Evolutionary conservation across 1,140 invertebrate species (phyloP).

Genomic region (Pygmarrhopalites habei): DNA sequence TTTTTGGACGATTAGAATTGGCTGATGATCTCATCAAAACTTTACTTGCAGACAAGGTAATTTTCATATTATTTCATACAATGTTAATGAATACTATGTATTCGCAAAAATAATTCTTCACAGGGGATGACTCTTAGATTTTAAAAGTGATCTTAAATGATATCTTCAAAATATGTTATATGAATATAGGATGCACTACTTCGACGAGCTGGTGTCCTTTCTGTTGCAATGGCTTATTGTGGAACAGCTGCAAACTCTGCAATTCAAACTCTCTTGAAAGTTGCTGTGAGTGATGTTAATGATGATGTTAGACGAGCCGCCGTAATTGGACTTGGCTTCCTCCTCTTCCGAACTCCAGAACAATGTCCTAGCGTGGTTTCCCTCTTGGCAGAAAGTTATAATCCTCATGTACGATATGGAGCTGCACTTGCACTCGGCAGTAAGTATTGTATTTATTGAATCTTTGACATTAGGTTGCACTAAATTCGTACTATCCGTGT

Average conservation of each 20-base stretch:
- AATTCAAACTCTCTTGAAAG: constrained; percentile 86
- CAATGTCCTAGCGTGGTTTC: constrained; percentile 96
- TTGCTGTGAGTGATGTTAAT: constrained; percentile 96
- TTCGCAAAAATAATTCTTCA: not conserved
- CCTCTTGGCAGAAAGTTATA: constrained; percentile 94
- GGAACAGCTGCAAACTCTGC: constrained; percentile 96
- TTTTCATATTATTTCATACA: too few species aligned
- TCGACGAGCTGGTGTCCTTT: constrained; percentile 92
- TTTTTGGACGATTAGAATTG: constrained; percentile 94
- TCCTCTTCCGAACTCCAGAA: constrained; percentile 91
- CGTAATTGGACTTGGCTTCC: constrained; percentile 93
- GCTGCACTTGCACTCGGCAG: constrained; percentile 98
- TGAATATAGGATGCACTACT: constrained; percentile 62
- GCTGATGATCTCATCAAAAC: constrained; percentile 88
- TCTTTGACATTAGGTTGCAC: too few species aligned
- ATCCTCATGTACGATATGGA: constrained; percentile 97
- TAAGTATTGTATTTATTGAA: too few species aligned
- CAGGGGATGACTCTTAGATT: not conserved
- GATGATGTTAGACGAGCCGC: constrained; percentile 96
- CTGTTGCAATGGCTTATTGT: constrained; percentile 96
- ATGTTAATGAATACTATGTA: not conserved
- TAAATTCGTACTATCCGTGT: too few species aligned
- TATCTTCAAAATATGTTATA: not conserved
- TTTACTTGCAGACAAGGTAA: constrained; percentile 65
- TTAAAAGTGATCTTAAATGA: not conserved